phyloP scores from a whole-genome alignment of 2,888 invertebrate genomes.

The Sturmia bella region DNA sequence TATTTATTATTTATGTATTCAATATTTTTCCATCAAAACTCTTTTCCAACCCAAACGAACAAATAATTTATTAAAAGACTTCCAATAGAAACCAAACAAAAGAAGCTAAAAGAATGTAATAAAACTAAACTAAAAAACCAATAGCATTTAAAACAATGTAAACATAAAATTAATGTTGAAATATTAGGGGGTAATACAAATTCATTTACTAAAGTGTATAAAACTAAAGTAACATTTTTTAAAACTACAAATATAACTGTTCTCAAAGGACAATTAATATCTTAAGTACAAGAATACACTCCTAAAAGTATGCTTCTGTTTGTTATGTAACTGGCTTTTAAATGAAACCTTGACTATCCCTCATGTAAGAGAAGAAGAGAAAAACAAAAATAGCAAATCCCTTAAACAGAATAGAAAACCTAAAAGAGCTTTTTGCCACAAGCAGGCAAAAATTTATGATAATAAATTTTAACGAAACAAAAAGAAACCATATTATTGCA shows the following conservation, averaged over 20 bases:
- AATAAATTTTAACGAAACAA: not conserved
- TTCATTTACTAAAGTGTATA: slow-evolving; percentile 3
- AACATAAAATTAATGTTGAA: not conserved
- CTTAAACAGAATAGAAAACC: slow-evolving; percentile 1
- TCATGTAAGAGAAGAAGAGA: not conserved
- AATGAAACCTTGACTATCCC: slow-evolving; percentile 33
- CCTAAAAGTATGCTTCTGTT: slow-evolving; percentile 17
- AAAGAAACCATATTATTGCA: not conserved
- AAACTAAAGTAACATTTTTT: not conserved
- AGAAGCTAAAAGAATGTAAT: slow-evolving; percentile 10
- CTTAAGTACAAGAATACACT: slow-evolving; percentile 20
- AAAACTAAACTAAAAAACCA: slow-evolving; percentile 10
- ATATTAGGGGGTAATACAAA: slow-evolving; percentile 3
- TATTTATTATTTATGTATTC: not conserved
- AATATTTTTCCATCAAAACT: not conserved
- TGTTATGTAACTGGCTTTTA: slow-evolving; percentile 10
- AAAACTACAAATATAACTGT: not conserved
- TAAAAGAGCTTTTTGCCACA: slow-evolving; percentile 52
- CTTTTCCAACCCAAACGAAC: slow-evolving; percentile 59
- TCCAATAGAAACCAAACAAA: slow-evolving; percentile 59
- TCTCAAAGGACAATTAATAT: not conserved
- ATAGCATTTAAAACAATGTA: slow-evolving; percentile 42
- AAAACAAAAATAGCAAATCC: not conserved
- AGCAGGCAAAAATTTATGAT: slow-evolving; percentile 18
- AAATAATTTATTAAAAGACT: slow-evolving; percentile 59